A percentile compares a stretch with the other conserved stretches of the same genome.
phyloP scores from a whole-genome alignment of 2,797 vertebrate species.

The Bovichtus variegatus region DNA sequence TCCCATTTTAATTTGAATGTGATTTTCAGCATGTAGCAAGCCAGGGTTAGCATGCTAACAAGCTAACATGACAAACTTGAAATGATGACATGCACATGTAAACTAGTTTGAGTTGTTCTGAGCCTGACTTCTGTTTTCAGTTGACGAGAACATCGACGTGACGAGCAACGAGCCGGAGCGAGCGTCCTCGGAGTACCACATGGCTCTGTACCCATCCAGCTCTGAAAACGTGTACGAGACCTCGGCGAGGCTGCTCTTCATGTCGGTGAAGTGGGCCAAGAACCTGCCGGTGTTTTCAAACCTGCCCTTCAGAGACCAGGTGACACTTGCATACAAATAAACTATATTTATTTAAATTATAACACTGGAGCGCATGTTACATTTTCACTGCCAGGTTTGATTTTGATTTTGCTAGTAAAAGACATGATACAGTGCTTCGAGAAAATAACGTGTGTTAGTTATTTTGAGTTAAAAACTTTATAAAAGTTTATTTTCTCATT shows the following conservation, averaged over 20 bases:
- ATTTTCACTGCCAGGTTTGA: background rate
- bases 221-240: slow-evolving; percentile 94
- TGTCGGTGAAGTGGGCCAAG: slow-evolving; percentile 99
- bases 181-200: slow-evolving; percentile 83
- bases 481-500: too few species aligned
- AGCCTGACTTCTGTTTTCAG: slow-evolving; percentile 72
- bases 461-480: background rate
- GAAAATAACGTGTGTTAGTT: too few species aligned
- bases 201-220: slow-evolving; percentile 87
- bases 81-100: background rate
- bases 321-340: slow-evolving; percentile 69
- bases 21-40: background rate
- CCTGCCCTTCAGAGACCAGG: slow-evolving; percentile 98
- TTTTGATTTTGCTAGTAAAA: background rate
- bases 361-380: background rate
- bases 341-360: background rate
- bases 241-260: slow-evolving; percentile 95
- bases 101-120: background rate
- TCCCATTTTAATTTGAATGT: background rate
- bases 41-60: background rate
- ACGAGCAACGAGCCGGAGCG: slow-evolving; percentile 92
- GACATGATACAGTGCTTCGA: background rate
- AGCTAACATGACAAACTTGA: background rate
- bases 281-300: slow-evolving; percentile 97
- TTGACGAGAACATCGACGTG: slow-evolving; percentile 95